phyloP scores from a whole-genome alignment of 2,113 vertebrate genomes.

The Anoura caudifer region DNA sequence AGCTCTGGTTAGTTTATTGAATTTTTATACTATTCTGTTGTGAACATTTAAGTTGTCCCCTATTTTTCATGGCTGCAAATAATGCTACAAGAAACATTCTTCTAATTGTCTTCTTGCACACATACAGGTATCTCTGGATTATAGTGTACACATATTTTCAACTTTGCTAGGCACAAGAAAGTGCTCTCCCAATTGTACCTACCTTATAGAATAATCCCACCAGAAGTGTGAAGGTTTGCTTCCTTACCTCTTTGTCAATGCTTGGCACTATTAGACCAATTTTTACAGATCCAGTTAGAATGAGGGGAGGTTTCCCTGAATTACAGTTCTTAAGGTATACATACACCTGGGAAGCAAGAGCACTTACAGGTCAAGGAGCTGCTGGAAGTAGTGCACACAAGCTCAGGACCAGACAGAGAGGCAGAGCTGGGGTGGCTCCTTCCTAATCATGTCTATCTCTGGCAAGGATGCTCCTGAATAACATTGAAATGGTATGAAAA shows the following conservation, averaged over 20 bases:
- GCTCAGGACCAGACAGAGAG: background rate
- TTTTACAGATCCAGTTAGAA: background rate
- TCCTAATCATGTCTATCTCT: background rate
- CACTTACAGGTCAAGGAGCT: too few species aligned
- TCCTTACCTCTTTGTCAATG: too few species aligned
- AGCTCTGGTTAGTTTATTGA: background rate
- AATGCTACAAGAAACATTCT: background rate
- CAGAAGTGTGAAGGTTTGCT: fast-evolving
- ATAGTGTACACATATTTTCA: background rate
- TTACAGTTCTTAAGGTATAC: fast-evolving
- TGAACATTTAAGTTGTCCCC: background rate
- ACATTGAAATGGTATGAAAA: background rate
- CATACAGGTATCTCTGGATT: too few species aligned
- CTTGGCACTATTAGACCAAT: background rate
- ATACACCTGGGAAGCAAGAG: background rate
- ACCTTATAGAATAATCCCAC: too few species aligned
- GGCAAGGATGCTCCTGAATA: background rate
- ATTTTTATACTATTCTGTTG: background rate
- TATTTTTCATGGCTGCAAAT: background rate
- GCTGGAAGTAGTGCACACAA: fast-evolving
- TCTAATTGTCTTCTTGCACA: background rate
- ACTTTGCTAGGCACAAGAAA: background rate
- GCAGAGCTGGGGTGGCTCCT: background rate
- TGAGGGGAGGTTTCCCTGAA: background rate
- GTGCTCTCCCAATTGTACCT: background rate